A percentile compares a stretch with the other conserved stretches of the same genome.
phyloP scores from a whole-genome alignment of 1,140 invertebrate species.

The Bursaphelenchus mucronatus region DNA sequence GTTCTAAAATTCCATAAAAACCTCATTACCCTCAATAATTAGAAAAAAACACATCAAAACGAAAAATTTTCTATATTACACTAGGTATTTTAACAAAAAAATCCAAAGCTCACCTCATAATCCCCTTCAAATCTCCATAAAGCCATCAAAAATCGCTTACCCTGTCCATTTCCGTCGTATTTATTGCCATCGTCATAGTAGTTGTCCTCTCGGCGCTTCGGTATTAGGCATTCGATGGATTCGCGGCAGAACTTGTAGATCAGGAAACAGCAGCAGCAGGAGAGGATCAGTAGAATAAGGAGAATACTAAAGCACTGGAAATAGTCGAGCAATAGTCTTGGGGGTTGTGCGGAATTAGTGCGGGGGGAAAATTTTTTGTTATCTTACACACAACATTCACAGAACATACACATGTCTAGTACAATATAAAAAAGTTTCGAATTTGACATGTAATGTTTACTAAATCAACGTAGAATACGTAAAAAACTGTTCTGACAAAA shows the following conservation, averaged over 20 bases:
- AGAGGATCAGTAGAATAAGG: slow-evolving; percentile 25
- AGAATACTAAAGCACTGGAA: slow-evolving; percentile 32
- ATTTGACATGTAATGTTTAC: no score
- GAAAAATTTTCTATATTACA: no score
- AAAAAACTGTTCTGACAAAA: no score
- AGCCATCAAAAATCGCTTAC: slow-evolving; percentile 11
- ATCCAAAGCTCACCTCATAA: no score
- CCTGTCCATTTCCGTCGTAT: slow-evolving; percentile 16
- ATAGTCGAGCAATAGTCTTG: no score
- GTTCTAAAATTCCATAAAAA: no score
- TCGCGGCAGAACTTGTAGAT: slow-evolving; percentile 33
- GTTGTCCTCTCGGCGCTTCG: slow-evolving; percentile 6
- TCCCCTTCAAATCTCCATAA: no score
- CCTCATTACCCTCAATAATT: no score
- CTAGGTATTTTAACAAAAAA: no score
- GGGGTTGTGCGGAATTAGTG: no score
- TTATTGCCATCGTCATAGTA: slow-evolving; percentile 22
- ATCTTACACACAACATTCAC: slow-evolving; percentile 10
- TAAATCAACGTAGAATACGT: no score
- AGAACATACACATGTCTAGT: slow-evolving; percentile 18
- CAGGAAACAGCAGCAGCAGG: slow-evolving; percentile 27
- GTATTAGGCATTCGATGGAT: slow-evolving; percentile 30
- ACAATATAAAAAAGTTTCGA: slow-evolving; percentile 9
- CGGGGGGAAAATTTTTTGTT: slow-evolving; percentile 1
- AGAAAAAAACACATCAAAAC: no score